Base-by-base conservation (phyloP, 2,113 vertebrate genomes). In the Thamnaconus septentrionalis region DNA sequence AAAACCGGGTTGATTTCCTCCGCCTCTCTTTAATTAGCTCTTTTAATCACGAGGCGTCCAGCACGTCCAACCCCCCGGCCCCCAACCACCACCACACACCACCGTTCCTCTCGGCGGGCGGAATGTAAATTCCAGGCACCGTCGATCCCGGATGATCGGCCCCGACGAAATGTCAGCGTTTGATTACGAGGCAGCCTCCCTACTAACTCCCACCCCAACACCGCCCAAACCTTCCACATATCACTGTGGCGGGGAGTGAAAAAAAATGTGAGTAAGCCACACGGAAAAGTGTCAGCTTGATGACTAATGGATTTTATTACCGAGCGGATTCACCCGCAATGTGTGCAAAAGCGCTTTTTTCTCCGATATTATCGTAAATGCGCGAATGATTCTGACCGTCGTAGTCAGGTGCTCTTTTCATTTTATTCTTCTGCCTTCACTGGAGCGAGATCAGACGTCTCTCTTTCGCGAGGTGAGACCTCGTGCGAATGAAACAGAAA, bases 21-120 rank as follows among this genome's bases (percentile, higher is more conserved):
- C 75, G 80, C 66, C 71, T 84, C 64, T 55, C 71, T 78, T 90
- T 90, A 84, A 90, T 91, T 89, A 86, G 62, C 61, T 55, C 64
- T 44, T 81, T 87, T 85, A 82, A 89, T 83, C 74, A 83, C 64
- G 54, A 56, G 71, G 60, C 62, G 8, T 41, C 58, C 52, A 8
- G 41, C 56, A 75, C 18, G 1, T 31, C 18, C 18, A 31, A 31
- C 18, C 18, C 18, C 18, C 18, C 18, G 18, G 18, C 18, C 18
- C 18, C 18, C 18, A 31, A 31, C 18, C 18, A 31, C 18, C 18
- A 31, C 18, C 18, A 31, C 18, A 31, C 18, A 31, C 18, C 2
- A 31, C 18, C 18, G 43, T 69, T 80, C 68, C 54, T 8, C 10
- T 62, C n/a, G 61, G 61, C 8, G 43, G 71, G 66, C 3, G 60